Evolutionary conservation across 2,113 vertebrate genomes (phyloP).

Genomic region (Psilopogon haemacephalus): DNA sequence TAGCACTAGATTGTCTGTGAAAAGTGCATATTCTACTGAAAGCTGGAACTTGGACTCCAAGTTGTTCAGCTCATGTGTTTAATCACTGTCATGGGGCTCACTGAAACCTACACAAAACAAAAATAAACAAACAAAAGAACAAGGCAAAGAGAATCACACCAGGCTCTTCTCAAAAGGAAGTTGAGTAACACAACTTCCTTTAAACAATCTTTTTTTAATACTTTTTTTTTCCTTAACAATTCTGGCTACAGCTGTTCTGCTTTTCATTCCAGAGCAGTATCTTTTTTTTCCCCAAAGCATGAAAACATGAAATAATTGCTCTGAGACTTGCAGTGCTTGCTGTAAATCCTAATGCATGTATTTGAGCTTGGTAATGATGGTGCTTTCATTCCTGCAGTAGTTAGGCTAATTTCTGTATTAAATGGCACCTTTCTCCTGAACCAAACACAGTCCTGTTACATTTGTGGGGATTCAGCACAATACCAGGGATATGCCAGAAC

Average conservation of each 20-base stretch:
- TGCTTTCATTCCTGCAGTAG: neutral
- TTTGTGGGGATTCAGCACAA: neutral
- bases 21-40: neutral
- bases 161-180: neutral
- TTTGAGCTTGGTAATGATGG: neutral
- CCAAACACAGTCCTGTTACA: neutral
- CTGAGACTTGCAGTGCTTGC: neutral
- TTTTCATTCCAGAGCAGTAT: neutral
- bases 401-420: neutral
- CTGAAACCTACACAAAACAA: neutral
- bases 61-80: neutral
- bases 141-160: neutral
- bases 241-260: neutral
- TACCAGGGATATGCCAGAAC: neutral
- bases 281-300: neutral
- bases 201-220: neutral
- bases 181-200: neutral
- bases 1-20: neutral
- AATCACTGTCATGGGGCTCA: constrained; percentile 1
- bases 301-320: neutral
- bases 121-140: neutral
- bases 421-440: neutral
- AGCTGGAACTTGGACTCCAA: constrained; percentile 6
- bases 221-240: neutral
- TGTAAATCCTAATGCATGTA: neutral